These are phyloP conservation scores for Chiloscyllium plagiosum DNA, from an alignment of 2,113 vertebrate genomes.

Conservation along the genomic window DNA sequence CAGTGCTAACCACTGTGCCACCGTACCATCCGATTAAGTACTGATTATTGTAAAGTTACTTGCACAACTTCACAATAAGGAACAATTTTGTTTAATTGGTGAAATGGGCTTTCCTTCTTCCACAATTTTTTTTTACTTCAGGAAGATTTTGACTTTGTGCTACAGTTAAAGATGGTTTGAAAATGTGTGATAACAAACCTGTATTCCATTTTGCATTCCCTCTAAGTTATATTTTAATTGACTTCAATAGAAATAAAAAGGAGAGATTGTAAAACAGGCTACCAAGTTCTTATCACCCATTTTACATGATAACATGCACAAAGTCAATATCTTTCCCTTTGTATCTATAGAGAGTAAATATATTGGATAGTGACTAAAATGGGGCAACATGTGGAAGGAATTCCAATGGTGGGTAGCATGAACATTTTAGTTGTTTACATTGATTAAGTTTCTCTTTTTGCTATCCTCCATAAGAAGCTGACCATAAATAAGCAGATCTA, in stretches of 20 bases:
- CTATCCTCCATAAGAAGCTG: neutral
- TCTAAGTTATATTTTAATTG: too few species aligned
- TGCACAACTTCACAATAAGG: neutral
- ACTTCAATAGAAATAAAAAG: too few species aligned
- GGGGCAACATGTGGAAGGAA: neutral
- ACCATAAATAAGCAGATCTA: neutral
- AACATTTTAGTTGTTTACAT: neutral
- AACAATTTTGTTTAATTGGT: neutral
- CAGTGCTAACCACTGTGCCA: too few species aligned
- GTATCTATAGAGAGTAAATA: neutral
- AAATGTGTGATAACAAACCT: too few species aligned
- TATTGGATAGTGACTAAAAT: neutral
- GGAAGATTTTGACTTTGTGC: neutral
- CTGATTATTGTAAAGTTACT: neutral
- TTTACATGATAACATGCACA: too few species aligned
- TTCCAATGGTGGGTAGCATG: neutral
- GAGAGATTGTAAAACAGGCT: too few species aligned
- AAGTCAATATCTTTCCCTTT: too few species aligned
- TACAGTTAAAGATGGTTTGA: too few species aligned
- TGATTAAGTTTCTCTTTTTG: neutral
- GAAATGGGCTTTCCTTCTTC: neutral
- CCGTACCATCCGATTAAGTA: neutral
- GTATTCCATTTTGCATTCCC: too few species aligned
- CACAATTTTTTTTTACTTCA: neutral
- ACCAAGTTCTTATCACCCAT: too few species aligned